Evolutionary conservation across 2,797 vertebrate species (phyloP), one percentile per base, ranked within the genome.

Genomic region (Cyclopterus lumpus): DNA sequence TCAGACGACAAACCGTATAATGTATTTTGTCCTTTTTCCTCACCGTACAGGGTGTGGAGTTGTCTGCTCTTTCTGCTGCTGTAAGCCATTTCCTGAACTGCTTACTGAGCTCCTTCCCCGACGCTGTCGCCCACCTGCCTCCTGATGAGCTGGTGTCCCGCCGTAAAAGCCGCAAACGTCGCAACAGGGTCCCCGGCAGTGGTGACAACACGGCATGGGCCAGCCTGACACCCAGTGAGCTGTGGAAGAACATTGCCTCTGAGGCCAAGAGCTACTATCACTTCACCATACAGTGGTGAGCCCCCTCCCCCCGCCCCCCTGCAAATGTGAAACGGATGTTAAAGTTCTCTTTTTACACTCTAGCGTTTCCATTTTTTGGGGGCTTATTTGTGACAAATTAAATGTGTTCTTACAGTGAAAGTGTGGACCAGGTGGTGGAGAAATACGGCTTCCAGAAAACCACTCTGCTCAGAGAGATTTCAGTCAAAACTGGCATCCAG

Each of bases 1-100:
- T 32, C 8, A 2, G 46, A 46, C 34, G 14, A 67, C 8, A 1
- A 28, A 14, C 4, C 1, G 1, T 2, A 12, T 2, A 53, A 26
- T 61, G 8, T 34, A 22, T 65, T 58, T 32, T 30, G 8, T 30
- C 0, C 10, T 28, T 5, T 42, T 71, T 34, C 34, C 14, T 60
- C 3, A 0, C 48, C 18, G 0, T 71, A 14, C 38, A 99, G 98
- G 97, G 97, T 0, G 98, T 99, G 63, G 98, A 99, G 91, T 90
- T 99, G 86, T 99, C 98, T 0, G 98, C 97, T 63, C 95, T 99
- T 22, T 99, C 98, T 0, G 97, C 97, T 0, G 98, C 98, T 77
- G 98, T 99, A 79, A 99, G 98, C 92, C 98, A 99, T 91, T 99
- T 99, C 94, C 95, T 99, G 59, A 99, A 99, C 88, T 99, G 98